A percentile compares a stretch with the other conserved stretches of the same genome.
Conservation (phyloP, 2,888 invertebrate genomes). For the Phortica magna region DNA sequence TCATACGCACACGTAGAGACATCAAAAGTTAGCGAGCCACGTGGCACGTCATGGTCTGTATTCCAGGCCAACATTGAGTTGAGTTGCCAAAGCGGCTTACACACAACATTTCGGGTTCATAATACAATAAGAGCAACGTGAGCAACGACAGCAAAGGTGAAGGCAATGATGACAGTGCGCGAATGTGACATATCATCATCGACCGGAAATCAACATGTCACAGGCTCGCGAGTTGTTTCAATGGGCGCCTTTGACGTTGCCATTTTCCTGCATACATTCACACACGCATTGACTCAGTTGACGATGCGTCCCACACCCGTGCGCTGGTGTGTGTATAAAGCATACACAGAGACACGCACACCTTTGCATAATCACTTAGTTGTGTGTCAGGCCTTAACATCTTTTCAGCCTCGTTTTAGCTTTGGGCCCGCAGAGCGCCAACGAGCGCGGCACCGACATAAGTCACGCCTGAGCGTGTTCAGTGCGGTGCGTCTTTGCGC, state of each 20-base stretch:
- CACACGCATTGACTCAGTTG: background rate
- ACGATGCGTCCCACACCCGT: slow-evolving; percentile 64
- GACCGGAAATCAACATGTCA: slow-evolving; percentile 26
- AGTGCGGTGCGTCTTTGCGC: slow-evolving; percentile 20
- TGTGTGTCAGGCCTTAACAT: background rate
- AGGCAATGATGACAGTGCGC: slow-evolving; percentile 3
- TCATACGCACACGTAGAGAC: background rate
- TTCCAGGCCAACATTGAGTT: background rate
- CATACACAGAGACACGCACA: background rate
- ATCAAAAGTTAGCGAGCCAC: background rate
- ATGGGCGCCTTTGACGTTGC: background rate
- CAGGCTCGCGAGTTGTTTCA: background rate
- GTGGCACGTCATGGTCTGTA: background rate
- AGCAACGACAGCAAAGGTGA: background rate
- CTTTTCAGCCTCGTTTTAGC: background rate
- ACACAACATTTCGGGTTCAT: background rate
- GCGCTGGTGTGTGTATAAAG: slow-evolving; percentile 62
- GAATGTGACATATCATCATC: background rate
- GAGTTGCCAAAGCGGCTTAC: slow-evolving; percentile 14
- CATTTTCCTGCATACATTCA: slow-evolving; percentile 1
- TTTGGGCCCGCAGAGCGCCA: background rate
- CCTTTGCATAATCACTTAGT: slow-evolving; percentile 26
- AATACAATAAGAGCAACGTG: background rate
- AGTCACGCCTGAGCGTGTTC: slow-evolving; percentile 13
- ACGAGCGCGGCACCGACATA: background rate